Conservation (phyloP, 2,797 vertebrate genomes). For the Chanos chanos region DNA sequence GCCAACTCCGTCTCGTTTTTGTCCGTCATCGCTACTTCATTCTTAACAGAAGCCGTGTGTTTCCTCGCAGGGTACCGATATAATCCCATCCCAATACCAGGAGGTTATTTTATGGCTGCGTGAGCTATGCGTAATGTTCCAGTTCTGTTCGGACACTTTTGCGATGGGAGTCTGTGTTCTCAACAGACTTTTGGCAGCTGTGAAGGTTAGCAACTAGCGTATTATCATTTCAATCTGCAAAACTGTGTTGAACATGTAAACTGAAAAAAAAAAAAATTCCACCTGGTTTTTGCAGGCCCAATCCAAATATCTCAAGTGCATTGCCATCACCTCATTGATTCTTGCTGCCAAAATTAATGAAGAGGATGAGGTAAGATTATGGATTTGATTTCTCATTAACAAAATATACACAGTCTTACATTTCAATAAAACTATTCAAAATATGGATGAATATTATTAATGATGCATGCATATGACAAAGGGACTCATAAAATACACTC, state of each 20-base stretch:
- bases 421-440: too few species aligned
- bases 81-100: conserved; percentile 63
- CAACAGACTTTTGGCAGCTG: conserved; percentile 68
- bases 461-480: too few species aligned
- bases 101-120: conserved; percentile 69
- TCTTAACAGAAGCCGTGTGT: background rate
- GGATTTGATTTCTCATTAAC: background rate
- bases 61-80: conserved; percentile 66
- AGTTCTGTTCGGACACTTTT: conserved; percentile 70
- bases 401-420: background rate
- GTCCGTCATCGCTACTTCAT: too few species aligned
- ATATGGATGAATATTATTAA: too few species aligned
- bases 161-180: conserved; percentile 70
- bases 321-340: conserved; percentile 74
- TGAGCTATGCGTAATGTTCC: conserved; percentile 64
- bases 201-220: conserved; percentile 62
- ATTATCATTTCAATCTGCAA: rapidly evolving
- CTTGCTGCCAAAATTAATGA: conserved; percentile 80
- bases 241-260: too few species aligned
- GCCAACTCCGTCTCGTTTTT: background rate
- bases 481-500: background rate
- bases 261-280: too few species aligned
- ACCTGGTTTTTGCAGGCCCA: conserved; percentile 70
- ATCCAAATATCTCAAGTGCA: conserved; percentile 73
- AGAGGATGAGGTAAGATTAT: conserved; percentile 75